Conservation (phyloP, 2,113 vertebrate genomes). For the Paramisgurnus dabryanus region DNA sequence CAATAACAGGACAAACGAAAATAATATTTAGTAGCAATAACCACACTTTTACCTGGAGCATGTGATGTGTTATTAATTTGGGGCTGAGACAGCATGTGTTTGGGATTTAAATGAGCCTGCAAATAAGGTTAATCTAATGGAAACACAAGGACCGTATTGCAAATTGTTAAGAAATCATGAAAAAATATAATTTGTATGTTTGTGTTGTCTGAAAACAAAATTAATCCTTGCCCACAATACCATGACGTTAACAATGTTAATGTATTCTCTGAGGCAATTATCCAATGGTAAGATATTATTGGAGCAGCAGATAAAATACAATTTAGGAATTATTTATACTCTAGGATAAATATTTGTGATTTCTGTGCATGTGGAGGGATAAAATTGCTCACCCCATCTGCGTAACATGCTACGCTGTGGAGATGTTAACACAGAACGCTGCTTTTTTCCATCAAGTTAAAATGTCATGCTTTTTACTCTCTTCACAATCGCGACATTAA, state of each 20-base stretch:
- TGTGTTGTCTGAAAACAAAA: slow-evolving; percentile 56
- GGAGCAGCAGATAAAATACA: slow-evolving; percentile 49
- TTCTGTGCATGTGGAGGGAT: background rate
- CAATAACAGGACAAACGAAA: slow-evolving; percentile 41
- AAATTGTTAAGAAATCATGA: slow-evolving; percentile 60
- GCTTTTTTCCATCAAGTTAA: slow-evolving; percentile 62
- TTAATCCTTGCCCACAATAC: slow-evolving; percentile 51
- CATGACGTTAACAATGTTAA: slow-evolving; percentile 57
- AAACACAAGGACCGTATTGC: slow-evolving; percentile 53
- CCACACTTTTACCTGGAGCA: slow-evolving; percentile 53
- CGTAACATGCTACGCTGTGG: background rate
- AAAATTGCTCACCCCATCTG: slow-evolving; percentile 22
- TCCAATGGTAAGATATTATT: slow-evolving; percentile 61
- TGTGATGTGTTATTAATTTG: slow-evolving; percentile 60
- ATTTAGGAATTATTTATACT: slow-evolving; percentile 42
- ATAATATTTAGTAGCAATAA: slow-evolving; percentile 58
- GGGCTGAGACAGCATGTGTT: slow-evolving; percentile 55
- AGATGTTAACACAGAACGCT: slow-evolving; percentile 8
- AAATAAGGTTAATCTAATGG: slow-evolving; percentile 63
- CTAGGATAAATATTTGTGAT: slow-evolving; percentile 40
- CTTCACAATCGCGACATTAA: slow-evolving; percentile 53
- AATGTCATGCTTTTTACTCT: slow-evolving; percentile 59
- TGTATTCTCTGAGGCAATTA: slow-evolving; percentile 54
- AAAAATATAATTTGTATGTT: slow-evolving; percentile 60
- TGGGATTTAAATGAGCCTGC: slow-evolving; percentile 51